These are phyloP conservation scores for Perdita meconis DNA, from an alignment of 2,888 invertebrate species.

Conservation along the genomic window DNA sequence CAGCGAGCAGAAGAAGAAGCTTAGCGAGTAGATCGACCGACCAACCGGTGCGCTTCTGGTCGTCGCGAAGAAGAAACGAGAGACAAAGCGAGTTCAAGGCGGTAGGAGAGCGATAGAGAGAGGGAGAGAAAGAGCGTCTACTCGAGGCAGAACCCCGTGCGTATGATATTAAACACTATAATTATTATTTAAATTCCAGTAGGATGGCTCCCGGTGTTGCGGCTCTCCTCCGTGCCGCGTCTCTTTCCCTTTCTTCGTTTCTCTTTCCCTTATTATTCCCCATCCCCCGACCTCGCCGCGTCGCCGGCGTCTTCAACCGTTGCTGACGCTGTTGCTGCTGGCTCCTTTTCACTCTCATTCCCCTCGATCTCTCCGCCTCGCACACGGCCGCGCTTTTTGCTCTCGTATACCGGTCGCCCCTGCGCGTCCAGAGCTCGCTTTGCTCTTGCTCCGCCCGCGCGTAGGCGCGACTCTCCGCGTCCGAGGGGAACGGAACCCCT, in stretches of 20 bases:
- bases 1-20: conserved; percentile 57
- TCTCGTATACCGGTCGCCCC: conserved; percentile 72
- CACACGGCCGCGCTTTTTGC: conserved; percentile 71
- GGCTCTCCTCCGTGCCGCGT: conserved; percentile 64
- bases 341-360: conserved; percentile 54
- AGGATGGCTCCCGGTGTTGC: conserved; percentile 84
- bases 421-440: conserved; percentile 80
- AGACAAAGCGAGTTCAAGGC: conserved; percentile 26
- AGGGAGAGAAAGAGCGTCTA: conserved; percentile 43
- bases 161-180: conserved; percentile 84
- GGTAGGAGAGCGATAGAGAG: not conserved
- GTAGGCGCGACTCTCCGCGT: conserved; percentile 78
- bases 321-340: conserved; percentile 16
- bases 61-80: conserved; percentile 60
- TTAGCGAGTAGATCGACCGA: conserved; percentile 52
- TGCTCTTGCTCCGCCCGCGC: conserved; percentile 80
- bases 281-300: conserved; percentile 22
- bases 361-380: conserved; percentile 42
- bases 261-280: conserved; percentile 51
- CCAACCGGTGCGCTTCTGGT: conserved; percentile 64
- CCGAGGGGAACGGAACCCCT: conserved; percentile 49
- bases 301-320: not conserved
- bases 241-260: conserved; percentile 42
- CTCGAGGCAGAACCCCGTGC: conserved; percentile 68
- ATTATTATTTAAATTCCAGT: conserved; percentile 84